Percentiles rank a stretch among this genome's conserved stretches.
phyloP scores from a whole-genome alignment of 2,113 vertebrate genomes.

The Muscicapa adusta region DNA sequence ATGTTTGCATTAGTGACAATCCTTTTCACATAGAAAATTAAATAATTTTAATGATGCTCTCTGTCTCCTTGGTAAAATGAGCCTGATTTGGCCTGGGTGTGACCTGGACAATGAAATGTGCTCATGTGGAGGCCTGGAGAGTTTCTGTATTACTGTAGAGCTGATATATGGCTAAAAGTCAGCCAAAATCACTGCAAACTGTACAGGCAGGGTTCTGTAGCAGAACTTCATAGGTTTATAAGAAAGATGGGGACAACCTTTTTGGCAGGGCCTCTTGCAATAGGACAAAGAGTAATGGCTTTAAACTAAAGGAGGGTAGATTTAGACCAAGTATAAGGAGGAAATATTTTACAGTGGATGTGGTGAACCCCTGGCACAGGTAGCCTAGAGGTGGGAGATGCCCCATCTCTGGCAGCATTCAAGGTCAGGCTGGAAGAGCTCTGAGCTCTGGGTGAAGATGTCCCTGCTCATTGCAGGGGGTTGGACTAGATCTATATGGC shows the following conservation, averaged over 20 bases:
- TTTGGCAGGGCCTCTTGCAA: background rate
- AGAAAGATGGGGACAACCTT: background rate
- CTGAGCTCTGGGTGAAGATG: background rate
- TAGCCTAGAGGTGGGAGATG: background rate
- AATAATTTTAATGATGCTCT: background rate
- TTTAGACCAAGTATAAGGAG: background rate
- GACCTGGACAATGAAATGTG: background rate
- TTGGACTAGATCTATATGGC: background rate
- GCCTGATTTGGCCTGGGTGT: background rate
- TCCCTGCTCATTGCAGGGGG: background rate
- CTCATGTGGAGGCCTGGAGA: background rate
- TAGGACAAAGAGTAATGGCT: background rate
- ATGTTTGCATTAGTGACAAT: background rate
- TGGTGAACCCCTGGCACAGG: background rate
- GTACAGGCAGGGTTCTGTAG: background rate
- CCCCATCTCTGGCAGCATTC: background rate
- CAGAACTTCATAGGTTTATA: background rate
- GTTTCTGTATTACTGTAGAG: background rate
- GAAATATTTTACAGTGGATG: background rate
- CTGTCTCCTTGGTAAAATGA: background rate
- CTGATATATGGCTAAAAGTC: background rate
- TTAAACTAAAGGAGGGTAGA: background rate
- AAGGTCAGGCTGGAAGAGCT: background rate
- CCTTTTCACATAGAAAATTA: background rate
- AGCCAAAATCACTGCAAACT: background rate